Evolutionary conservation across 2,797 vertebrate genomes (phyloP).

Genomic region (Okamejei kenojei): DNA sequence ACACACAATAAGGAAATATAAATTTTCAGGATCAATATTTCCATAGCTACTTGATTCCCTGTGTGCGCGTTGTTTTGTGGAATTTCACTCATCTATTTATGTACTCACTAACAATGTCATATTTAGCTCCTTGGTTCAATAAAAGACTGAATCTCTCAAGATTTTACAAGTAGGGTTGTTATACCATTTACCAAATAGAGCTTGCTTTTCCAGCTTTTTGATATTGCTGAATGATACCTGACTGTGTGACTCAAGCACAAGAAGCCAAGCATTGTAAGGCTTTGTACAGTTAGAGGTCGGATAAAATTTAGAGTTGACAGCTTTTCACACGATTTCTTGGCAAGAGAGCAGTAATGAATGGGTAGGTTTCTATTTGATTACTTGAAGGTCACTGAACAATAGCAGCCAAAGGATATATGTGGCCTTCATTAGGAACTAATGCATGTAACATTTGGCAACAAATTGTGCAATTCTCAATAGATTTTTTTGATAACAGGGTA

Average conservation of each 20-base stretch:
- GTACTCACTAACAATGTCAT: neutral
- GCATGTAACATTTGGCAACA: neutral
- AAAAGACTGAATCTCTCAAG: neutral
- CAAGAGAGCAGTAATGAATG: neutral
- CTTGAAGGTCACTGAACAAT: neutral
- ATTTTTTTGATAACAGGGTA: neutral
- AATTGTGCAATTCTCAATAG: neutral
- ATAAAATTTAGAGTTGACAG: conserved; percentile 1
- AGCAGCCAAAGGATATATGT: neutral
- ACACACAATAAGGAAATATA: neutral
- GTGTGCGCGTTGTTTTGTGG: neutral
- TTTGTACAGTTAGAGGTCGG: neutral
- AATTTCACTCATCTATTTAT: neutral
- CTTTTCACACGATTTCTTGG: conserved; percentile 1
- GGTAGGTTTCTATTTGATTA: conserved; percentile 19
- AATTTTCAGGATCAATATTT: neutral
- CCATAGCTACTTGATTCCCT: neutral
- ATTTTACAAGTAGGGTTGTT: neutral
- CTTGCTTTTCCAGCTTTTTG: neutral
- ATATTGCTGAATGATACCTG: neutral
- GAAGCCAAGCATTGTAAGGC: neutral
- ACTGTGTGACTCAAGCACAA: neutral
- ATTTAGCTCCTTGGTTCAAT: neutral
- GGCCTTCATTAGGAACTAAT: neutral
- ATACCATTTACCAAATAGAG: neutral